phyloP scores from a whole-genome alignment of 2,888 invertebrate genomes.

The Molorchus minor region DNA sequence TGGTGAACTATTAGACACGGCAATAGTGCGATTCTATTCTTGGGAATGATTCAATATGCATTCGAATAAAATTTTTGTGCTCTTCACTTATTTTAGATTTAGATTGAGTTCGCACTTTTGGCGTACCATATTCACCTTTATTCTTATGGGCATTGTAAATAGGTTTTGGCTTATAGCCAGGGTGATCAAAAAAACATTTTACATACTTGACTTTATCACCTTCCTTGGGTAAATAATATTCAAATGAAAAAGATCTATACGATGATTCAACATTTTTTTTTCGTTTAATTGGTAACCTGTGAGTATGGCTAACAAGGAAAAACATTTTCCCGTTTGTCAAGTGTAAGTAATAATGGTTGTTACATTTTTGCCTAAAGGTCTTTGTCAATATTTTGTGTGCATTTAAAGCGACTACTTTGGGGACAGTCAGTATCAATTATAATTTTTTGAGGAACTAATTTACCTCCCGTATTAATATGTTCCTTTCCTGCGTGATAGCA shows the following conservation, averaged over 20 bases:
- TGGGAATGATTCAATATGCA: neutral
- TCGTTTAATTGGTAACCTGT: neutral
- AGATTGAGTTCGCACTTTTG: neutral
- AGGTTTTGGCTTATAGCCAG: conserved; percentile 4
- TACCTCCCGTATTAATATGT: too few species aligned
- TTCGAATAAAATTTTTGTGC: neutral
- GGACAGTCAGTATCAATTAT: too few species aligned
- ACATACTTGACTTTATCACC: neutral
- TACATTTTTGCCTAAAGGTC: neutral
- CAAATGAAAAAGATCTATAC: conserved; percentile 1
- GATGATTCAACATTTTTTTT: neutral
- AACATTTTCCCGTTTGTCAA: neutral
- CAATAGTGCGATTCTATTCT: neutral
- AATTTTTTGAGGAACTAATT: too few species aligned
- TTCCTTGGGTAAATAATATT: conserved; percentile 1
- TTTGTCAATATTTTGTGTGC: neutral
- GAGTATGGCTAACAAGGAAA: neutral
- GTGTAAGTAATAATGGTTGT: neutral
- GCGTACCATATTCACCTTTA: neutral
- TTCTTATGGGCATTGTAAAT: neutral
- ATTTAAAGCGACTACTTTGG: neutral
- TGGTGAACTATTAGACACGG: neutral
- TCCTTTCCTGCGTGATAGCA: too few species aligned
- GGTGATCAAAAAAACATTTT: neutral
- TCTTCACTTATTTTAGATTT: neutral